Evolutionary conservation across 2,797 vertebrate genomes (phyloP).

Genomic region (Notoglanidium macrostoma): DNA sequence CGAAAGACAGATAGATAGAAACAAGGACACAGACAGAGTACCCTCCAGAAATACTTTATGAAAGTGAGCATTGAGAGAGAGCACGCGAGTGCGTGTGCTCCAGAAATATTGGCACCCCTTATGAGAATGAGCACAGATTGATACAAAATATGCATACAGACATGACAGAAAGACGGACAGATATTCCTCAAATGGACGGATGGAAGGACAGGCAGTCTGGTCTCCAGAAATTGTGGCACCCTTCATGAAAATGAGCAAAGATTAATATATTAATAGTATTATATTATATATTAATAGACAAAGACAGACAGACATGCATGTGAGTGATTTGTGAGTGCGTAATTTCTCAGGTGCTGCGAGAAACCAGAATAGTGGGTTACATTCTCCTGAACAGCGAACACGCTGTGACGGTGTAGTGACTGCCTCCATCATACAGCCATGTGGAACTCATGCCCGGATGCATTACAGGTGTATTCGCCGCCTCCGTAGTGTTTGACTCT

Average conservation of each 20-base stretch:
- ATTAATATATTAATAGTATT: background rate
- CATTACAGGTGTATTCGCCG: background rate
- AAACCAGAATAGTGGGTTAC: background rate
- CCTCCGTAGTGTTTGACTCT: background rate
- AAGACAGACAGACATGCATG: background rate
- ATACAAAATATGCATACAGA: background rate
- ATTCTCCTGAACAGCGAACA: background rate
- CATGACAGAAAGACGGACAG: background rate
- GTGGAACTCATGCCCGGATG: constrained; percentile 4
- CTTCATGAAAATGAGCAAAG: background rate
- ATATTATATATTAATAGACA: background rate
- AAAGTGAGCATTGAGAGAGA: background rate
- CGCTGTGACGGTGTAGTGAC: background rate
- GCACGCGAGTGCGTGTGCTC: too few relatives aligned
- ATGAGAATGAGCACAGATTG: background rate
- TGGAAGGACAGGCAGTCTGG: background rate
- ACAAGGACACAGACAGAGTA: background rate
- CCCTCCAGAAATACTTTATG: background rate
- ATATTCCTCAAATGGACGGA: too few relatives aligned
- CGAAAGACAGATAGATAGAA: background rate
- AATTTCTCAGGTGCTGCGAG: background rate
- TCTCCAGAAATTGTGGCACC: background rate
- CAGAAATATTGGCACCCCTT: background rate
- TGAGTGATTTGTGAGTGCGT: background rate
- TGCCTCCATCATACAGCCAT: background rate